Conservation (phyloP, 2,113 vertebrate genomes). For the Heterotilapia buettikoferi region DNA sequence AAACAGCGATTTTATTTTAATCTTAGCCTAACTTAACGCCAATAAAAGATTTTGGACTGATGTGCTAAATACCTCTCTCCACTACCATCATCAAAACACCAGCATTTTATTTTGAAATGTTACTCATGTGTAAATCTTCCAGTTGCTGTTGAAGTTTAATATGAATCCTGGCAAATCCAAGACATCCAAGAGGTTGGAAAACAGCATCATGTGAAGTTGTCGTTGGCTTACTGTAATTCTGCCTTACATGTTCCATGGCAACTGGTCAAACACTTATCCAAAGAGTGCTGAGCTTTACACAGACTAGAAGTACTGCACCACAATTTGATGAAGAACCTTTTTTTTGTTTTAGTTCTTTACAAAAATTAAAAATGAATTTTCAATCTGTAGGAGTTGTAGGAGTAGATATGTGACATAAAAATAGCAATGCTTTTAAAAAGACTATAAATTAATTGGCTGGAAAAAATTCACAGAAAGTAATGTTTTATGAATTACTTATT, state of each 20-base stretch:
- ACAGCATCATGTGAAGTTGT: background rate
- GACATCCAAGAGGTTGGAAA: background rate
- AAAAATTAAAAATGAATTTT: background rate
- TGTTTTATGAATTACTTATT: background rate
- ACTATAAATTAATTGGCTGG: background rate
- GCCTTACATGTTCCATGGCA: conserved; percentile 19
- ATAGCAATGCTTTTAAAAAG: background rate
- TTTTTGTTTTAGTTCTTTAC: background rate
- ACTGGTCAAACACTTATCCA: conserved; percentile 8
- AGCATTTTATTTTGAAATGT: background rate
- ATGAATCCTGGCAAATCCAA: background rate
- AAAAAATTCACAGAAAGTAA: background rate
- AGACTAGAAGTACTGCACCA: background rate
- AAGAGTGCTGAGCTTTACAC: background rate
- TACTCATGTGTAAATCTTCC: background rate
- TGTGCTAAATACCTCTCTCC: background rate
- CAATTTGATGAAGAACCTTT: background rate
- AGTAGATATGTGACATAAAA: background rate
- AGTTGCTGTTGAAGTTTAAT: background rate
- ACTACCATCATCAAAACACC: background rate
- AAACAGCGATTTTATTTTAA: background rate
- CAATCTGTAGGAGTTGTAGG: background rate
- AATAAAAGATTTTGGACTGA: background rate
- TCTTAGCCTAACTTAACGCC: background rate
- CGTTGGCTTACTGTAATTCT: background rate